phyloP scores from a whole-genome alignment of 1,140 invertebrate genomes.

The Drosophila repletoides region DNA sequence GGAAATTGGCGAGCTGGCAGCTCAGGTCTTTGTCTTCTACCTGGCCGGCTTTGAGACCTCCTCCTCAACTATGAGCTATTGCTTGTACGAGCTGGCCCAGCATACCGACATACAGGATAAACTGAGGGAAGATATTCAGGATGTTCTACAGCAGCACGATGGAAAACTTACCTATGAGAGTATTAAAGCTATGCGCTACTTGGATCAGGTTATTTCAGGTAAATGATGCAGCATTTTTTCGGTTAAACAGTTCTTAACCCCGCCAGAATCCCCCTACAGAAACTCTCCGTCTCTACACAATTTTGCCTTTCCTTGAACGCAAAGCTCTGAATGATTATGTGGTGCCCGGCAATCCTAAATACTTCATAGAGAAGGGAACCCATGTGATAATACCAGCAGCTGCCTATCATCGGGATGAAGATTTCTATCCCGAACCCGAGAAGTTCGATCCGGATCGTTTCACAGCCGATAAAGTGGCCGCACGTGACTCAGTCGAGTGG shows the following conservation, averaged over 20 bases:
- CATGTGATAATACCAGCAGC: constrained; percentile 85
- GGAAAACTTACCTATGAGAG: constrained; percentile 82
- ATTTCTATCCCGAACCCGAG: constrained; percentile 84
- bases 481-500: constrained; percentile 82
- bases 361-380: constrained; percentile 85
- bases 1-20: constrained; percentile 54
- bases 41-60: constrained; percentile 86
- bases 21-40: constrained; percentile 83
- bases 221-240: background rate
- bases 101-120: constrained; percentile 83
- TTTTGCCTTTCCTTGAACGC: constrained; percentile 85
- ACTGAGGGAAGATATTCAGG: constrained; percentile 80
- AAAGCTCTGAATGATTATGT: constrained; percentile 85
- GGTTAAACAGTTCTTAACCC: background rate
- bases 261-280: constrained; percentile 80
- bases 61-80: constrained; percentile 83
- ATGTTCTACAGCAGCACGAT: constrained; percentile 81
- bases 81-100: constrained; percentile 83
- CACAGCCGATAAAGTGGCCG: constrained; percentile 78
- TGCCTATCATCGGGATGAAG: constrained; percentile 84
- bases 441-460: constrained; percentile 85
- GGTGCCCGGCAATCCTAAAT: constrained; percentile 84
- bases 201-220: constrained; percentile 81
- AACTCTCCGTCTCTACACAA: constrained; percentile 86
- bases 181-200: constrained; percentile 84